Evolutionary conservation across 2,797 vertebrate genomes (phyloP).

Genomic region (Semaprochilodus insignis): DNA sequence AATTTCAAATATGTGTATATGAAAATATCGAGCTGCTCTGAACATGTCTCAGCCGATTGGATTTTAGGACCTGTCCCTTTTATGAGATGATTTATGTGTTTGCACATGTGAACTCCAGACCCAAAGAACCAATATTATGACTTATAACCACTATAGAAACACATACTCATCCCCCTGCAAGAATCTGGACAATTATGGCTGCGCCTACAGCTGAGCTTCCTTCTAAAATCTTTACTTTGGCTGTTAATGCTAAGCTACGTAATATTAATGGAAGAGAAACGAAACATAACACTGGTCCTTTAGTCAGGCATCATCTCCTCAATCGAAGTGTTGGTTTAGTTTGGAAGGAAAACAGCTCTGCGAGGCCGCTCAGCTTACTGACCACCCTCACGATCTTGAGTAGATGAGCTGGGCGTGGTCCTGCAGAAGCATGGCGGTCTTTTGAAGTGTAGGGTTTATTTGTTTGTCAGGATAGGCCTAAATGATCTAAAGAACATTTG

Average conservation of each 20-base stretch:
- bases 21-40: too few species aligned
- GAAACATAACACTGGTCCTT: conserved; percentile 2
- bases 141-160: conserved; percentile 3
- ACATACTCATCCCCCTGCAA: neutral
- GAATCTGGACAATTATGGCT: neutral
- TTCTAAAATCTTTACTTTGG: conserved; percentile 10
- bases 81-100: neutral
- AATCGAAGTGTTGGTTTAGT: conserved; percentile 12
- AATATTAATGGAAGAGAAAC: conserved; percentile 12
- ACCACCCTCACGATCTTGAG: neutral
- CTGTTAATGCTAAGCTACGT: conserved; percentile 14
- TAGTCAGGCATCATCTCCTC: conserved; percentile 6
- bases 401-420: conserved; percentile 8
- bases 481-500: conserved; percentile 1
- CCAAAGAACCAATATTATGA: neutral
- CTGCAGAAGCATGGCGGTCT: conserved; percentile 1
- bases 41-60: too few species aligned
- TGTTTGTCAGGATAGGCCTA: conserved; percentile 16
- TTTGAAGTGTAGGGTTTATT: conserved; percentile 7
- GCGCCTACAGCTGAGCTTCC: neutral
- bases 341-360: conserved; percentile 21
- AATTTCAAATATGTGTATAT: too few species aligned
- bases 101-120: neutral
- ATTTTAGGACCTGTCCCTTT: too few species aligned
- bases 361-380: neutral